These are phyloP conservation scores for Drosophila trapezifrons DNA, from an alignment of 1,140 invertebrate species.

Conservation along the genomic window DNA sequence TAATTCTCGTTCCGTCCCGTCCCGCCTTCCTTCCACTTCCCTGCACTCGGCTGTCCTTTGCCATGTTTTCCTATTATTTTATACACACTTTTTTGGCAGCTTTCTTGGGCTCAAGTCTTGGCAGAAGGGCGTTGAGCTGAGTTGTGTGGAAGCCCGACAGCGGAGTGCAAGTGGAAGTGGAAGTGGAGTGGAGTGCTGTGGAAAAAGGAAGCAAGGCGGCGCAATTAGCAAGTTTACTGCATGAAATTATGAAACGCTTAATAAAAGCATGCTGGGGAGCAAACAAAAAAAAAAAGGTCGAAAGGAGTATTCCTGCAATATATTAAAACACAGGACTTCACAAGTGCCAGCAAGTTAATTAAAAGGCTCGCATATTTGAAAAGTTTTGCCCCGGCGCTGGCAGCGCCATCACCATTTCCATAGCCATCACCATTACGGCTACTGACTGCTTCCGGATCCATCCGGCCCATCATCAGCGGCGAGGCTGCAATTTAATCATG, in stretches of 20 bases:
- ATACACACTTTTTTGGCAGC: slow-evolving; percentile 66
- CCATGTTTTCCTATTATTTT: slow-evolving; percentile 53
- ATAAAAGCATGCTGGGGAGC: slow-evolving; percentile 52
- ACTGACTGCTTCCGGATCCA: slow-evolving; percentile 17
- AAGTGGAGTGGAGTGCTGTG: slow-evolving; percentile 60
- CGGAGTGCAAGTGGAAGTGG: slow-evolving; percentile 21
- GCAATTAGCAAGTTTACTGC: slow-evolving; percentile 83
- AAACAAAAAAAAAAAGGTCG: slow-evolving; percentile 28
- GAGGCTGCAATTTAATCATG: slow-evolving; percentile 76
- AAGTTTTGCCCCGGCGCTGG: slow-evolving; percentile 49
- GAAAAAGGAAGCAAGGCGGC: slow-evolving; percentile 68
- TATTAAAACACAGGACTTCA: slow-evolving; percentile 41
- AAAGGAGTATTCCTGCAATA: slow-evolving; percentile 46
- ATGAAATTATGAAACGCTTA: slow-evolving; percentile 81
- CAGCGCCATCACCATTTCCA: slow-evolving; percentile 21
- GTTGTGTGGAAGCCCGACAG: slow-evolving; percentile 22
- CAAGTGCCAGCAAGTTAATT: slow-evolving; percentile 72
- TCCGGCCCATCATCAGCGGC: slow-evolving; percentile 31
- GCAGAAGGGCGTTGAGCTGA: slow-evolving; percentile 43
- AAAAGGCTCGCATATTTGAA: slow-evolving; percentile 79
- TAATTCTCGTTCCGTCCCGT: slow-evolving; percentile 57
- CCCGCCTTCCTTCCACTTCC: slow-evolving; percentile 12
- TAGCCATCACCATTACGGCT: slow-evolving; percentile 31
- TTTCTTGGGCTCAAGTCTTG: slow-evolving; percentile 57
- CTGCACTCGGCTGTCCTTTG: slow-evolving; percentile 36